Evolutionary conservation across 64 coral and sea anemone species (phyloP).

Genomic region (Actinia tenebrosa): DNA sequence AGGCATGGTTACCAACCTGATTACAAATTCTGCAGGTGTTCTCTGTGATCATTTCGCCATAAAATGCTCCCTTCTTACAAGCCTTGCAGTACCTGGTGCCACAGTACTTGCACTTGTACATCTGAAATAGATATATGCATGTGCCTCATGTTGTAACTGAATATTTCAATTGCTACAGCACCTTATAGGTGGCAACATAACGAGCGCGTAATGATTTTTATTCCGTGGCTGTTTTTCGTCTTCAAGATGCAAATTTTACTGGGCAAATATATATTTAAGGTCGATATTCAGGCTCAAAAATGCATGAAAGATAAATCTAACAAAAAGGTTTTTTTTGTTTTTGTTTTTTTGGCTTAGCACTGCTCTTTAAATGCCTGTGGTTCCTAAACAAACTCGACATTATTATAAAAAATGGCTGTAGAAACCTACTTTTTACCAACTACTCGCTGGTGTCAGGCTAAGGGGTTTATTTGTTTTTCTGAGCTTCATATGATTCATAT

Average conservation of each 20-base stretch:
- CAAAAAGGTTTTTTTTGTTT: too few relatives aligned
- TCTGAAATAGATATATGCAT: conserved; percentile 36
- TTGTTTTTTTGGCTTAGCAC: too few relatives aligned
- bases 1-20: conserved; percentile 53
- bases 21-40: conserved; percentile 71
- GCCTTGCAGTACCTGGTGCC: conserved; percentile 83
- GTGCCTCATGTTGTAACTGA: neutral
- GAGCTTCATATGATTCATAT: neutral
- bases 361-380: too few relatives aligned
- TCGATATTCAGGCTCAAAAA: neutral
- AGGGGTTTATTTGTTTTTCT: neutral
- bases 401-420: neutral
- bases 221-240: neutral
- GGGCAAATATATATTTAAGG: neutral
- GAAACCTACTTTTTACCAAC: neutral
- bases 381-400: too few relatives aligned
- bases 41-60: conserved; percentile 73
- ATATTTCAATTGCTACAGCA: neutral
- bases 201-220: neutral
- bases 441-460: too few relatives aligned
- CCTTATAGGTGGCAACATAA: too few relatives aligned
- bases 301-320: neutral
- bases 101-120: conserved; percentile 80
- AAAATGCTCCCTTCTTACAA: conserved; percentile 78
- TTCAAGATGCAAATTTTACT: neutral